These are phyloP conservation scores for Oryzias woworae DNA, from an alignment of 2,113 vertebrate species.

Conservation along the genomic window DNA sequence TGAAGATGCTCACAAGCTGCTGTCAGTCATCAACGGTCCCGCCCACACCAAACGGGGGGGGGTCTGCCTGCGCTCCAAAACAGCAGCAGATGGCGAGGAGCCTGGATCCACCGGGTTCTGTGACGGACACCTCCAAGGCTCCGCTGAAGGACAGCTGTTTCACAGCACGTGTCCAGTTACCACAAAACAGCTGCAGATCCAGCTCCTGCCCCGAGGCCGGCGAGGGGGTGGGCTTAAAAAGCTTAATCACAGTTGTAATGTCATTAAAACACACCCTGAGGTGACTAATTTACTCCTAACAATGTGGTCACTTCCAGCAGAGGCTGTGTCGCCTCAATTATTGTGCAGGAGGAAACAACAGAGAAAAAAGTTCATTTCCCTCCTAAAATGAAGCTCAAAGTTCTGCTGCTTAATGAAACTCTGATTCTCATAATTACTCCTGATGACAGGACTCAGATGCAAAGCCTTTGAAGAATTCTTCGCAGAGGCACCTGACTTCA, in stretches of 20 bases:
- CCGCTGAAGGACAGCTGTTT: slow-evolving; percentile 65
- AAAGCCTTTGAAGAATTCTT: slow-evolving; percentile 4
- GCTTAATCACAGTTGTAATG: slow-evolving; percentile 44
- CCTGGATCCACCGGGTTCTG: slow-evolving; percentile 44
- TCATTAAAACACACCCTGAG: slow-evolving; percentile 14
- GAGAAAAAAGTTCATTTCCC: too few relatives aligned
- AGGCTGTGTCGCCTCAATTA: neutral
- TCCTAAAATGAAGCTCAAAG: neutral
- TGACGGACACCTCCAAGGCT: slow-evolving; percentile 57
- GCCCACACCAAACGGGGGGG: slow-evolving; percentile 59
- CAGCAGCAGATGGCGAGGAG: slow-evolving; percentile 64
- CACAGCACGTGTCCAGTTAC: slow-evolving; percentile 42
- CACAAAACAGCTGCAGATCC: slow-evolving; percentile 25
- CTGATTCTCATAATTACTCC: slow-evolving; percentile 7
- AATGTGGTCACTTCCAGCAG: neutral
- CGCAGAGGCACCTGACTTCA: slow-evolving; percentile 4
- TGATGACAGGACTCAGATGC: neutral
- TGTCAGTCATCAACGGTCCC: slow-evolving; percentile 59
- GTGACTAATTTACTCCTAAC: slow-evolving; percentile 18
- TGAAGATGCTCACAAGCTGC: slow-evolving; percentile 63
- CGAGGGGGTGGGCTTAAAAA: slow-evolving; percentile 14
- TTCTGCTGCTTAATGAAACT: slow-evolving; percentile 13
- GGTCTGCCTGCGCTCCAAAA: slow-evolving; percentile 41
- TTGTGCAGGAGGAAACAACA: too few relatives aligned
- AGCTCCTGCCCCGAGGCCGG: slow-evolving; percentile 11